phyloP scores from a whole-genome alignment of 2,113 vertebrate species.

The Oncorhynchus kisutch region DNA sequence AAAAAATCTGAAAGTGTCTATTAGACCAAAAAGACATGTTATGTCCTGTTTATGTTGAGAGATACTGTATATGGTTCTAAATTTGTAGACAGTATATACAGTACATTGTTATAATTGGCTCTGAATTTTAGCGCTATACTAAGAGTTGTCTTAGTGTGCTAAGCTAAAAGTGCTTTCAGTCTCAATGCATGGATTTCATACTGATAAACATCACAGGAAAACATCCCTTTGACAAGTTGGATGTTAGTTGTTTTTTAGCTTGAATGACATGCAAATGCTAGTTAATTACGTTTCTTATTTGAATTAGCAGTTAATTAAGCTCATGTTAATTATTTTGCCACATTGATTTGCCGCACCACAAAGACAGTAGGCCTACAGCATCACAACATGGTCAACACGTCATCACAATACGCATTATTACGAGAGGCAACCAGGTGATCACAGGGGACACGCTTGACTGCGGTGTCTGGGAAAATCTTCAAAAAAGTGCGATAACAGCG shows the following conservation, averaged over 20 bases:
- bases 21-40: too few relatives aligned
- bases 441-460: constrained; percentile 17
- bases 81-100: too few relatives aligned
- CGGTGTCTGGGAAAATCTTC: constrained; percentile 35
- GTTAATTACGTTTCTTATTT: constrained; percentile 78
- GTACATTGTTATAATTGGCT: background rate
- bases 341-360: constrained; percentile 31
- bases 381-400: background rate
- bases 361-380: background rate
- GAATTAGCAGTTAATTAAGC: constrained; percentile 86
- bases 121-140: background rate
- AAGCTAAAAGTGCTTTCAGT: background rate
- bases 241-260: constrained; percentile 37
- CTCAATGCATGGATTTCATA: background rate
- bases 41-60: too few relatives aligned
- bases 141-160: background rate
- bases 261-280: constrained; percentile 83
- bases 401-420: too few relatives aligned
- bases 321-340: constrained; percentile 84
- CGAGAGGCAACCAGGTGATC: background rate
- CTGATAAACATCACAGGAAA: constrained; percentile 38
- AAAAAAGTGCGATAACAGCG: constrained; percentile 31
- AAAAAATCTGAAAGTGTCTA: too few relatives aligned
- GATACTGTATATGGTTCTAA: too few relatives aligned
- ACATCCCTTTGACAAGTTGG: constrained; percentile 49